These are phyloP conservation scores for Ornithoptera priamus DNA, from an alignment of 2,888 invertebrate species.

Conservation along the genomic window DNA sequence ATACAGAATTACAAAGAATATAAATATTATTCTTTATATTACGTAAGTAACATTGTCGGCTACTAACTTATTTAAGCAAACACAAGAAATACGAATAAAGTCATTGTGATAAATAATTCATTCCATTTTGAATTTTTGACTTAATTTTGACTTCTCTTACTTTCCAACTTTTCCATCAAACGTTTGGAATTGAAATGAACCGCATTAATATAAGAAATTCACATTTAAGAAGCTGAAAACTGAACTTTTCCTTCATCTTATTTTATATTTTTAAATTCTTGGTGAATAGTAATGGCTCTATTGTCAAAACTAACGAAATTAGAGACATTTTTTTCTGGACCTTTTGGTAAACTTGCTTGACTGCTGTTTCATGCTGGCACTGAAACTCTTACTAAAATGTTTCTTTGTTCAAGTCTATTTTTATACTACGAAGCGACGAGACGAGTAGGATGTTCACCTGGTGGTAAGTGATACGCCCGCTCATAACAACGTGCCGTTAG, in stretches of 20 bases:
- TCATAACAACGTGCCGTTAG: too few relatives aligned
- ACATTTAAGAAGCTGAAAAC: neutral
- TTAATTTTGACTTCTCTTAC: neutral
- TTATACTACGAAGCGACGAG: too few relatives aligned
- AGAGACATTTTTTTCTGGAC: too few relatives aligned
- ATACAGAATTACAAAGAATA: too few relatives aligned
- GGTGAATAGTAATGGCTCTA: neutral
- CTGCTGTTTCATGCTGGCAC: too few relatives aligned
- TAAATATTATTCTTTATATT: too few relatives aligned
- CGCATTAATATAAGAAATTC: neutral
- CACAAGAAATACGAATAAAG: neutral
- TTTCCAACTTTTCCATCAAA: conserved; percentile 3
- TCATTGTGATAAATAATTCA: conserved; percentile 6
- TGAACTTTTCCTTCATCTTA: neutral
- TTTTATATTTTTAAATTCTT: neutral
- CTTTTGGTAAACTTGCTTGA: too few relatives aligned
- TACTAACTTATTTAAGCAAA: conserved; percentile 1
- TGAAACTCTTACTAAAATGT: too few relatives aligned
- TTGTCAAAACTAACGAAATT: neutral
- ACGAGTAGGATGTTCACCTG: too few relatives aligned
- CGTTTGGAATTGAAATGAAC: conserved; percentile 3
- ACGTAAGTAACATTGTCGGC: neutral
- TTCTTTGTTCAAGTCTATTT: too few relatives aligned
- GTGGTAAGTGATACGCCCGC: too few relatives aligned
- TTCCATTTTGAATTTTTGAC: conserved; percentile 2